These are phyloP conservation scores for Masnerella sp. DNA, from an alignment of 2,888 invertebrate genomes.

Conservation along the genomic window DNA sequence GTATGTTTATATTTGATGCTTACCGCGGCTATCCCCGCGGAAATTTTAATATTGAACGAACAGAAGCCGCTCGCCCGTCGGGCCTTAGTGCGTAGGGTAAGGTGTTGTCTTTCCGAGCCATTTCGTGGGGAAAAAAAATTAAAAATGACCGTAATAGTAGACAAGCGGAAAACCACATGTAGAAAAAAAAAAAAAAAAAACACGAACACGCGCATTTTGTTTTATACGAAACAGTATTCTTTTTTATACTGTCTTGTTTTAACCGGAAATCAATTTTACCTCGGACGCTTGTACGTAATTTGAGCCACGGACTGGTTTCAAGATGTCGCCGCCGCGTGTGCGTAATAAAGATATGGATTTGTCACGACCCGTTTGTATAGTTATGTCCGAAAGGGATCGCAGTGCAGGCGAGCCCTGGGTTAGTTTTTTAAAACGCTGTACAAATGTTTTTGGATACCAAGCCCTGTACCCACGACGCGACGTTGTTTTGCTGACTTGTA, in stretches of 20 bases:
- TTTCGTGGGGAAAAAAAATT: too few relatives aligned
- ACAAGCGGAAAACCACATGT: conserved; percentile 12
- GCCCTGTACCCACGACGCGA: background rate
- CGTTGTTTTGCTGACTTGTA: background rate
- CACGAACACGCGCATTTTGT: conserved; percentile 10
- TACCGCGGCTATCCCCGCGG: conserved; percentile 35
- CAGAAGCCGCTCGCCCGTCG: background rate
- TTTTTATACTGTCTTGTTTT: conserved; percentile 21
- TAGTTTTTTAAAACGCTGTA: too few relatives aligned
- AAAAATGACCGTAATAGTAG: too few relatives aligned
- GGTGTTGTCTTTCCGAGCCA: conserved; percentile 36
- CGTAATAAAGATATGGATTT: too few relatives aligned
- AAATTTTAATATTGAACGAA: conserved; percentile 33
- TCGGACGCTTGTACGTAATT: too few relatives aligned
- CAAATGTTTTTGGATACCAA: conserved; percentile 6
- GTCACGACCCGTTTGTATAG: too few relatives aligned
- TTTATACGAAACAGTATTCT: conserved; percentile 10
- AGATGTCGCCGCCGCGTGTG: too few relatives aligned
- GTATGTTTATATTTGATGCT: conserved; percentile 53
- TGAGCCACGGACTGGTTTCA: too few relatives aligned
- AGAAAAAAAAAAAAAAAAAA: conserved; percentile 6
- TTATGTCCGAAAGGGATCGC: too few relatives aligned
- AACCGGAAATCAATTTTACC: too few relatives aligned
- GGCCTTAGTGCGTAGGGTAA: conserved; percentile 15
- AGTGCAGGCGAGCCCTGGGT: too few relatives aligned